A percentile compares a stretch with the other conserved stretches of the same genome.
These are phyloP conservation scores for Euleptes europaea DNA, from an alignment of 2,113 vertebrate species.

Conservation along the genomic window DNA sequence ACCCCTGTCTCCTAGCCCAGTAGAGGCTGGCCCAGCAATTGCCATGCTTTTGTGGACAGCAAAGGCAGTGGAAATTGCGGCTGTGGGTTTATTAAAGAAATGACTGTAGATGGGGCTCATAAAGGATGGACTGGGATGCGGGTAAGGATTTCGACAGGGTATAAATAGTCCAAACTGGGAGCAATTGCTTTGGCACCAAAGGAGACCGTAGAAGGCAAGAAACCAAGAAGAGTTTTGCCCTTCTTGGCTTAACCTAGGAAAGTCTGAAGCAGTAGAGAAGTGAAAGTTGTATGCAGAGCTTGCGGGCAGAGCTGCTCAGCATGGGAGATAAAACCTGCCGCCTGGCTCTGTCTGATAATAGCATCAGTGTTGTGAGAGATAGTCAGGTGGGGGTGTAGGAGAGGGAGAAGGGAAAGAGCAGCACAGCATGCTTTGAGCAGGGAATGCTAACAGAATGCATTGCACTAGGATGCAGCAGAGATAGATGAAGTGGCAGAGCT, in stretches of 20 bases:
- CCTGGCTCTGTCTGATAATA: conserved; percentile 28
- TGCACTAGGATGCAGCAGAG: not conserved
- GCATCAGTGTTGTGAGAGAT: not conserved
- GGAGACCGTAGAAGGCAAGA: not conserved
- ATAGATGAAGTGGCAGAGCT: not conserved
- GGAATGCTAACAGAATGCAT: not conserved
- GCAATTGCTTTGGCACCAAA: not conserved
- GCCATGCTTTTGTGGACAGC: not conserved
- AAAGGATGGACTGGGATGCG: not conserved
- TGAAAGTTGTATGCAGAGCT: not conserved
- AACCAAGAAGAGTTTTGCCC: not conserved
- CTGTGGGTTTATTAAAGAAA: not conserved
- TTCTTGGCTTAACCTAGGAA: not conserved
- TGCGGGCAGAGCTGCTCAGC: conserved; percentile 9
- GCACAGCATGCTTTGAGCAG: not conserved
- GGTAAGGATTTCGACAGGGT: not conserved
- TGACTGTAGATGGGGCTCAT: not conserved
- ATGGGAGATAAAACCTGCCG: conserved; percentile 17
- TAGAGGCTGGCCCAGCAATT: not conserved
- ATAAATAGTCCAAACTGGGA: not conserved
- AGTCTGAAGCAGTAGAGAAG: not conserved
- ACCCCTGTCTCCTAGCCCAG: not conserved
- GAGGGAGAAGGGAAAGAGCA: not conserved
- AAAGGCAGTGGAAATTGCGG: not conserved
- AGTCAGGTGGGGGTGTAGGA: not conserved